Conservation (phyloP, 2,797 vertebrate species). For the Eulemur albifrons region DNA sequence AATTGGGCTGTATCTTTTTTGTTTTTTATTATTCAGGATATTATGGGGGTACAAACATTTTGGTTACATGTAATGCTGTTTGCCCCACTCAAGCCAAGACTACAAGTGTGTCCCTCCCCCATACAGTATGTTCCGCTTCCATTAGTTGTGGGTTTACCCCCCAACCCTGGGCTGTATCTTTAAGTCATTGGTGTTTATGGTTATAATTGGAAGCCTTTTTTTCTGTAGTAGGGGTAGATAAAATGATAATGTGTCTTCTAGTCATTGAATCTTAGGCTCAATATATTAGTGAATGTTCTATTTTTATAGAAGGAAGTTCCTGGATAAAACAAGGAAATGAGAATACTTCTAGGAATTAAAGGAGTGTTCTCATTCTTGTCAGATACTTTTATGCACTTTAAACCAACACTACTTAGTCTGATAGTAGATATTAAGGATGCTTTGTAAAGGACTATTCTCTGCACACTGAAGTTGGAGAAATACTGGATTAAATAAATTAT, state of each 20-base stretch:
- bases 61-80: no score
- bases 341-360: slow-evolving; percentile 28
- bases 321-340: not conserved
- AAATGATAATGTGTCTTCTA: not conserved
- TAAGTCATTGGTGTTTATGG: not conserved
- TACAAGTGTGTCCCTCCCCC: no score
- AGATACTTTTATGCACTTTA: not conserved
- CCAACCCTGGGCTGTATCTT: not conserved
- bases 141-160: no score
- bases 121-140: no score
- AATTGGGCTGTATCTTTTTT: not conserved
- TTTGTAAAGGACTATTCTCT: not conserved
- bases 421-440: not conserved
- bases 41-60: no score
- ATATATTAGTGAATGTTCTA: not conserved
- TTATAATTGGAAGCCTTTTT: not conserved
- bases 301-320: slow-evolving; percentile 12
- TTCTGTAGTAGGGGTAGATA: not conserved
- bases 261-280: not conserved
- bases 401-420: not conserved
- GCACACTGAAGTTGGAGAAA: not conserved
- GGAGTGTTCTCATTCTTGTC: not conserved
- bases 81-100: no score
- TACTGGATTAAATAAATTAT: not conserved
- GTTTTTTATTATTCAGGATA: no score